A percentile compares a stretch with the other conserved stretches of the same genome.
Evolutionary conservation across 1,140 invertebrate genomes (phyloP).

Genomic region (Steinernema khuongi): DNA sequence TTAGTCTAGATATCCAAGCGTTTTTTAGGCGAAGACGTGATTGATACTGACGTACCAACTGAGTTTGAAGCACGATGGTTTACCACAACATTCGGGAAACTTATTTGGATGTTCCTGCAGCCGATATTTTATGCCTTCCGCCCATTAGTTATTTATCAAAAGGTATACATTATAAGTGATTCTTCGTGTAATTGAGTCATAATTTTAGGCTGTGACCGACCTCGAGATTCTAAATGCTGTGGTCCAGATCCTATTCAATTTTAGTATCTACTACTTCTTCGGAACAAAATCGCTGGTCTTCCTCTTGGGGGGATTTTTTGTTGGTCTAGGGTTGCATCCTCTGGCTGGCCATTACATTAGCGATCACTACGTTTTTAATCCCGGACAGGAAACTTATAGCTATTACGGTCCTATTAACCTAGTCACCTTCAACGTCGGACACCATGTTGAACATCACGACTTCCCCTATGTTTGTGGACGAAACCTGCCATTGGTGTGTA

Average conservation of each 20-base stretch:
- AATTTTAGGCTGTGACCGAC: conserved; percentile 65
- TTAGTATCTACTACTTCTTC: conserved; percentile 60
- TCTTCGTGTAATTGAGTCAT: conserved; percentile 18
- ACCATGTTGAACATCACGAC: conserved; percentile 62
- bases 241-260: conserved; percentile 69
- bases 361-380: conserved; percentile 91
- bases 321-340: conserved; percentile 93
- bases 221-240: conserved; percentile 79
- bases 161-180: conserved; percentile 59
- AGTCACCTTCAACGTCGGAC: conserved; percentile 93
- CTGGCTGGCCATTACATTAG: conserved; percentile 96
- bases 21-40: conserved; percentile 71
- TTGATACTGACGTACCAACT: conserved; percentile 93
- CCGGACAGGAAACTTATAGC: conserved; percentile 83
- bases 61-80: conserved; percentile 85
- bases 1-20: neutral
- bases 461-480: conserved; percentile 69
- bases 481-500: conserved; percentile 62
- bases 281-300: conserved; percentile 78
- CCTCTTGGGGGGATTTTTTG: conserved; percentile 69
- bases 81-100: conserved; percentile 84
- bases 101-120: conserved; percentile 85
- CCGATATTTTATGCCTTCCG: conserved; percentile 92
- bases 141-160: conserved; percentile 83
- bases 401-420: conserved; percentile 93